Conservation (phyloP, 2,113 vertebrate genomes). For the Megatriorchis doriae region DNA sequence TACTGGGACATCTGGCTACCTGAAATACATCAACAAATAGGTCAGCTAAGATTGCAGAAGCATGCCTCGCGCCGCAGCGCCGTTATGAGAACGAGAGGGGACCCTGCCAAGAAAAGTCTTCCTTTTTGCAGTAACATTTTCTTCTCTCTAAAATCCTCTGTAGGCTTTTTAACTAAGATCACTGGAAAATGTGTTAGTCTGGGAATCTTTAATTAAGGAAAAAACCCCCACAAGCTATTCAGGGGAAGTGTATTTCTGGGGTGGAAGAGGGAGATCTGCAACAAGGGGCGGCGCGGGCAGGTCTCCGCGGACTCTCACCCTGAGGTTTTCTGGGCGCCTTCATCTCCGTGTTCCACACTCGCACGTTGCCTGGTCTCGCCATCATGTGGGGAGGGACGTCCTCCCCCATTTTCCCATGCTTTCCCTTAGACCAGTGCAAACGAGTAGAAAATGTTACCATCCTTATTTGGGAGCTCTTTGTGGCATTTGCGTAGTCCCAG, state of each 20-base stretch:
- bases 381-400: rapidly evolving
- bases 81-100: not conserved
- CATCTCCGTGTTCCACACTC: not conserved
- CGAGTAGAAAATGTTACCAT: not conserved
- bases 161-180: not conserved
- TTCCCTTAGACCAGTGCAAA: not conserved
- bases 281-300: rapidly evolving
- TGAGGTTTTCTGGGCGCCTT: not conserved
- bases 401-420: not conserved
- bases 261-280: not conserved
- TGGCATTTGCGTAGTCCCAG: not conserved
- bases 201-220: not conserved
- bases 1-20: constrained; percentile 61
- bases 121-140: constrained; percentile 7
- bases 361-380: not conserved
- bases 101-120: constrained; percentile 32
- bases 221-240: not conserved
- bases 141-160: constrained; percentile 4
- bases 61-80: not conserved
- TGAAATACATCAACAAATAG: constrained; percentile 56
- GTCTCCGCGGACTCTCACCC: not conserved
- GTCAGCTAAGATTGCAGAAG: constrained; percentile 26
- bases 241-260: not conserved
- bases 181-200: not conserved
- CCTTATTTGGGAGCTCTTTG: not conserved